A percentile compares a stretch with the other conserved stretches of the same genome.
Evolutionary conservation across 2,113 vertebrate genomes (phyloP).

Genomic region (Martes martes): DNA sequence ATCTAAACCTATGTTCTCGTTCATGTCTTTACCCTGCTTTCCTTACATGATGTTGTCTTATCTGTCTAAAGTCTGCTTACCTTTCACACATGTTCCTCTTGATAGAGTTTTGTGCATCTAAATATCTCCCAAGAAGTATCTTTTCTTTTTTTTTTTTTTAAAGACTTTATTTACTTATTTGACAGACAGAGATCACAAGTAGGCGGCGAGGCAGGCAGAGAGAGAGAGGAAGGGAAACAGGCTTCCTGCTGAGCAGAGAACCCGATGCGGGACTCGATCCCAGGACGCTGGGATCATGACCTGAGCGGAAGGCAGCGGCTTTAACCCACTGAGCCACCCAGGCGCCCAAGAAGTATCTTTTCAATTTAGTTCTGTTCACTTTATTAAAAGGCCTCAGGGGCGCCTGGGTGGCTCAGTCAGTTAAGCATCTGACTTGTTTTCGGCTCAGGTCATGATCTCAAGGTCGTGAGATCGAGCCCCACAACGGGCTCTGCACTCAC

Average conservation of each 20-base stretch:
- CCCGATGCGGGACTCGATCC: too few relatives aligned
- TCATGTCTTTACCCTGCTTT: not conserved
- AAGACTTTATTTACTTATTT: too few relatives aligned
- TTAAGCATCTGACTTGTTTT: not conserved
- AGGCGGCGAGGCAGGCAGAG: too few relatives aligned
- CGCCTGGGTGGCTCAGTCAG: not conserved
- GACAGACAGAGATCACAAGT: too few relatives aligned
- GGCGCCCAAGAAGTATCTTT: not conserved
- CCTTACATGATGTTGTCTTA: not conserved
- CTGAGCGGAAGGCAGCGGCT: too few relatives aligned
- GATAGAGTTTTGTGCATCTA: not conserved
- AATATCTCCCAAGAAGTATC: not conserved
- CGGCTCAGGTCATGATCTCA: not conserved
- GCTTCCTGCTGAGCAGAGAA: too few relatives aligned
- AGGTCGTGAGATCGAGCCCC: not conserved
- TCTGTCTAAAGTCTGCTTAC: not conserved
- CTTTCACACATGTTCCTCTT: not conserved
- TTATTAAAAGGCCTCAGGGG: not conserved
- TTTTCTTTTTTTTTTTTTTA: not conserved
- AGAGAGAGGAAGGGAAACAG: too few relatives aligned
- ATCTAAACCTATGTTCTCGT: not conserved
- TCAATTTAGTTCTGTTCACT: not conserved
- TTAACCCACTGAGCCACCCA: too few relatives aligned
- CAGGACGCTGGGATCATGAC: too few relatives aligned
- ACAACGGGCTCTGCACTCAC: not conserved